A percentile compares a stretch with the other conserved stretches of the same genome.
Evolutionary conservation across 1,140 invertebrate species (phyloP).

Genomic region (Aphidius ervi): DNA sequence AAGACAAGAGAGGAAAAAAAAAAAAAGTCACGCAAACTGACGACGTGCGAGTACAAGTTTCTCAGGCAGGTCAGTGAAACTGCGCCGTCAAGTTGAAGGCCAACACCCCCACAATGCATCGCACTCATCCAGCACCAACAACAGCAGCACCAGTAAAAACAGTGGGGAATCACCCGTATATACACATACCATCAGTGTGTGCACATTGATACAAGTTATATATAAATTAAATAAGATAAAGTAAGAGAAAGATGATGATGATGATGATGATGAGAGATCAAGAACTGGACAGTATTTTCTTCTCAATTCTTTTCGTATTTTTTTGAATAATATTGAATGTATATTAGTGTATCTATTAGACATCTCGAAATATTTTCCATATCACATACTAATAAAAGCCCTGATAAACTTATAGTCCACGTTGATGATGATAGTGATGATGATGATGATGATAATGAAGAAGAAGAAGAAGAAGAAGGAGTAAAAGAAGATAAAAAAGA

Average conservation of each 20-base stretch:
- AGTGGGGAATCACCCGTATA: neutral
- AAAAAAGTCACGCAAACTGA: slow-evolving; percentile 32
- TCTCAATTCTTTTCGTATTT: neutral
- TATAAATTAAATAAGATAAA: no score
- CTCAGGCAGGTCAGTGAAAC: slow-evolving; percentile 57
- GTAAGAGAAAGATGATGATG: no score
- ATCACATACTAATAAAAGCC: no score
- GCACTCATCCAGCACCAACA: slow-evolving; percentile 24
- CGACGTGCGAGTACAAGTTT: slow-evolving; percentile 41
- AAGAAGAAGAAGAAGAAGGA: no score
- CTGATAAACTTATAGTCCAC: no score
- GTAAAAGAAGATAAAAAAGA: no score
- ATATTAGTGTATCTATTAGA: no score
- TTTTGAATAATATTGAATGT: no score
- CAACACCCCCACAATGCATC: slow-evolving; percentile 56
- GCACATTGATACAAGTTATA: neutral
- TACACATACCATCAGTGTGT: neutral
- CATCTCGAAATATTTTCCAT: no score
- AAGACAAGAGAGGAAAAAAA: slow-evolving; percentile 31
- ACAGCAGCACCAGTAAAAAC: no score
- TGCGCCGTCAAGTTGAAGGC: slow-evolving; percentile 56
- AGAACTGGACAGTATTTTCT: slow-evolving; percentile 13
- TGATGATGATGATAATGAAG: no score
- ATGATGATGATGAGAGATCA: neutral
- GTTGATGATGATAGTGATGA: no score